These are phyloP conservation scores for Brenthis hecate DNA, from an alignment of 2,888 invertebrate genomes.

Conservation along the genomic window DNA sequence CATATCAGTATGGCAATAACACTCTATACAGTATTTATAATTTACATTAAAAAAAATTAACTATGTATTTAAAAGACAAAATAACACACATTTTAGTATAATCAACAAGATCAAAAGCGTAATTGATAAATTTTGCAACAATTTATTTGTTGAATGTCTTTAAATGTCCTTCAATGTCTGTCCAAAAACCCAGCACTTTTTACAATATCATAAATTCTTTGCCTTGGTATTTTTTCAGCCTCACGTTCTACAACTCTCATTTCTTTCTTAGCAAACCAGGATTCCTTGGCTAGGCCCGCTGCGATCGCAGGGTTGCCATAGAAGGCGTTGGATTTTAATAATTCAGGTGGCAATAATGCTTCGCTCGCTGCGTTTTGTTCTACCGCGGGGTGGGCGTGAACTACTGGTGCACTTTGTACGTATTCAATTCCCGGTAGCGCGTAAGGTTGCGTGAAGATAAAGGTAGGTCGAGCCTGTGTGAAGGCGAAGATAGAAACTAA, in stretches of 20 bases:
- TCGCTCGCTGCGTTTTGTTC: conserved; percentile 87
- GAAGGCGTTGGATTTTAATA: conserved; percentile 85
- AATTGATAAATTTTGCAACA: not conserved
- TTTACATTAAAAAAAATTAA: not conserved
- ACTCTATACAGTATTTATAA: not conserved
- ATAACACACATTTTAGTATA: not conserved
- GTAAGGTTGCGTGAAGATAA: conserved; percentile 72
- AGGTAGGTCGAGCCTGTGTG: conserved; percentile 71
- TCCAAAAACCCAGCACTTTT: conserved; percentile 87
- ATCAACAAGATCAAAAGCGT: not conserved
- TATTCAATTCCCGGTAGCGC: conserved; percentile 78
- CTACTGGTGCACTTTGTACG: conserved; percentile 58
- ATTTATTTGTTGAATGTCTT: not conserved
- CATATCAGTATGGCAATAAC: not conserved
- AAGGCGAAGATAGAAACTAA: conserved; percentile 63
- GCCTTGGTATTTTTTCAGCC: conserved; percentile 90
- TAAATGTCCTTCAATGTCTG: conserved; percentile 48
- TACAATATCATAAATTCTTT: conserved; percentile 88
- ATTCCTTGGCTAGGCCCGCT: conserved; percentile 88
- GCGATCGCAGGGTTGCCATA: conserved; percentile 90
- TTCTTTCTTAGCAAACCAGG: conserved; percentile 90
- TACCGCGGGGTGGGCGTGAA: conserved; percentile 86
- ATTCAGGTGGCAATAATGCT: conserved; percentile 86
- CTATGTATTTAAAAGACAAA: not conserved
- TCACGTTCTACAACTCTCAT: conserved; percentile 90